Evolutionary conservation across 2,888 invertebrate genomes (phyloP), one percentile per base, ranked within the genome.

Genomic region (Microctonus aethiopoides): DNA sequence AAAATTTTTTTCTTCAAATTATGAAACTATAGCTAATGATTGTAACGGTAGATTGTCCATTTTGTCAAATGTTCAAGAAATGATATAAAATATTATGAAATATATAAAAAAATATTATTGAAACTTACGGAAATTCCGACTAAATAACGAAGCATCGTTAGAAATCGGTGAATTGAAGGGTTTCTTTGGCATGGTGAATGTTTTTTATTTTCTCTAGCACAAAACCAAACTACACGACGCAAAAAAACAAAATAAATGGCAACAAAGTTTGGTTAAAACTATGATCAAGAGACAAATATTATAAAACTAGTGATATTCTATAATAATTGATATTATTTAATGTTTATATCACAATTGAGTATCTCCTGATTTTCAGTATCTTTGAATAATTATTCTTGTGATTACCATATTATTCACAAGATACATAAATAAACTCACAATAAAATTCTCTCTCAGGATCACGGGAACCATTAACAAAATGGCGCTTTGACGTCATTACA

Each of bases 81-180:
- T 20, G 6, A n/a, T 4, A 46, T 5, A 9, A 9, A 4, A 1
- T 7, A 5, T 16, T 16, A 46, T 46, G 6, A 16, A 46, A 0
- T 16, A 7, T 0, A 46, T 3, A 39, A 10, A 39, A 39, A 39
- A 39, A 5, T 13, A 39, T 46, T 1, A 41, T 29, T 46, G 7
- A 52, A 46, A 66, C 79, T 78, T 70, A 84, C 84, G 83, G 7
- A 80, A 83, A 63, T 80, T 83, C 59, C 77, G 77, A 66, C 80
- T 81, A 1, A 79, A 78, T 0, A 76, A 75, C 3, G 70, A 9
- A 11, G 72, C 73, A 0, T 77, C 73, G 5, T 76, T 72, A 1
- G 70, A 76, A 77, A 79, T 77, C n/a, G 74, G 64, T 0, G 74
- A 39, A 36, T 80, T 82, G 10, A 73, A 74, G 0, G 77, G 54